phyloP scores from a whole-genome alignment of 2,113 vertebrate genomes.

The Emydocephalus ijimae region DNA sequence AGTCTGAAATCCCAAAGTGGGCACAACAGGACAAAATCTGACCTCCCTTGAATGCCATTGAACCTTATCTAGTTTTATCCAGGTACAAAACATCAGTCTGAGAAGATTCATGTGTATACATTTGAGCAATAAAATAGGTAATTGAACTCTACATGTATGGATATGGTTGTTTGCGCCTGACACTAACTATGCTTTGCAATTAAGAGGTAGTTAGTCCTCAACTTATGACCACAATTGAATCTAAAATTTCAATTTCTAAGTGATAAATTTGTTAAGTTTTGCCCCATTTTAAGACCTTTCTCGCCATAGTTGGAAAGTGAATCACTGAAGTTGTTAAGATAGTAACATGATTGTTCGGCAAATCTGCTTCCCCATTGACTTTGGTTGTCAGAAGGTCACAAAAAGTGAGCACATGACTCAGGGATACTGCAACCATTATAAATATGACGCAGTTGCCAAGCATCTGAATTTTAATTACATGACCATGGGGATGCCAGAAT shows the following conservation, averaged over 20 bases:
- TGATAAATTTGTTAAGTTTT: neutral
- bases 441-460: neutral
- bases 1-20: neutral
- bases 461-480: neutral
- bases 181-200: neutral
- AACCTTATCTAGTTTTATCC: neutral
- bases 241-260: neutral
- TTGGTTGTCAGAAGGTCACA: neutral
- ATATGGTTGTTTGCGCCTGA: neutral
- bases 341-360: neutral
- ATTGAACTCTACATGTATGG: neutral
- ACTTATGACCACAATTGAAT: neutral
- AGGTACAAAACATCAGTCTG: neutral
- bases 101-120: neutral
- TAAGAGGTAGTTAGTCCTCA: neutral
- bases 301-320: neutral
- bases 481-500: neutral
- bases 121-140: neutral
- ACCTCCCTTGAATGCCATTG: neutral
- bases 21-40: neutral
- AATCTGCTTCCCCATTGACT: neutral
- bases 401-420: neutral
- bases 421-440: neutral
- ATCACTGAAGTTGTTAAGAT: neutral
- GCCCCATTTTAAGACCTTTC: neutral